Evolutionary conservation across 2,888 invertebrate species (phyloP).

Genomic region (Dryadula phaetusa): DNA sequence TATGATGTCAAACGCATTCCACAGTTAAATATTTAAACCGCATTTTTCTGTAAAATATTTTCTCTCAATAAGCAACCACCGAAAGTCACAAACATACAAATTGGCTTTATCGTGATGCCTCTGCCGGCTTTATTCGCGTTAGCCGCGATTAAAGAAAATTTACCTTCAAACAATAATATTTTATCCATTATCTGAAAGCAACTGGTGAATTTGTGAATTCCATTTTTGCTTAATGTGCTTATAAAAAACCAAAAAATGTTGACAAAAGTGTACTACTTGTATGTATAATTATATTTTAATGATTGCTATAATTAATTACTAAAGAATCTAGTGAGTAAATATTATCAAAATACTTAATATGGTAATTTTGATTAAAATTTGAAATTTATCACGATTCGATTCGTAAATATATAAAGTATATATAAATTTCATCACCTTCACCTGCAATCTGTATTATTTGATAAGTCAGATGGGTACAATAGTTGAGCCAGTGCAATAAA

Average conservation of each 20-base stretch:
- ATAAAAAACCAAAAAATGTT: background rate
- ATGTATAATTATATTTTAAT: too few relatives aligned
- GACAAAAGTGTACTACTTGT: too few relatives aligned
- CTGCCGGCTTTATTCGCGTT: background rate
- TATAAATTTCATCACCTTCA: too few relatives aligned
- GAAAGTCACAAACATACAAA: constrained; percentile 20
- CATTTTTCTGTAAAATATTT: constrained; percentile 8
- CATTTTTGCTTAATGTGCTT: background rate
- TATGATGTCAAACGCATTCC: background rate
- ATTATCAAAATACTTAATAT: too few relatives aligned
- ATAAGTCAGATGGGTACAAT: too few relatives aligned
- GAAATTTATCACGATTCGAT: too few relatives aligned
- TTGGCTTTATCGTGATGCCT: constrained; percentile 17
- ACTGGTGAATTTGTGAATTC: background rate
- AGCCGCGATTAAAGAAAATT: constrained; percentile 15
- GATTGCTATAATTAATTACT: too few relatives aligned
- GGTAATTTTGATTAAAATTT: too few relatives aligned
- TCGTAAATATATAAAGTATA: too few relatives aligned
- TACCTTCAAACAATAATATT: constrained; percentile 6
- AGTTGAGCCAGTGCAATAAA: too few relatives aligned
- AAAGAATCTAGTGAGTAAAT: too few relatives aligned
- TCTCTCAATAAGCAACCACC: constrained; percentile 6
- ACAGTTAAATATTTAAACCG: constrained; percentile 8
- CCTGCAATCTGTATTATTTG: too few relatives aligned
- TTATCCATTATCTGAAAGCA: background rate